These are phyloP conservation scores for Caenorhabditis virilis DNA, from an alignment of 2,888 invertebrate species.

Conservation along the genomic window DNA sequence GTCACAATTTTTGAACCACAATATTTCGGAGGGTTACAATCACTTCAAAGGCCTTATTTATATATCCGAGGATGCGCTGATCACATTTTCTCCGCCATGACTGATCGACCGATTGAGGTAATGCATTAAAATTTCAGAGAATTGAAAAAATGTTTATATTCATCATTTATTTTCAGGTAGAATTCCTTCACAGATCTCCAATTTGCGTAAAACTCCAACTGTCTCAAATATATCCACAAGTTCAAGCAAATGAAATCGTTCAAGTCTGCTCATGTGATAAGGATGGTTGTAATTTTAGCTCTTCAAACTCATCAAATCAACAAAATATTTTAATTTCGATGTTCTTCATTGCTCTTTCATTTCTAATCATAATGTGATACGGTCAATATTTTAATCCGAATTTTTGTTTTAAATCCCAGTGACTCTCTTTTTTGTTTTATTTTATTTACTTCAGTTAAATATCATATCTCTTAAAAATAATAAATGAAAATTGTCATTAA, in stretches of 20 bases:
- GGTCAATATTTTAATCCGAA: no score
- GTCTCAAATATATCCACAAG: conserved; percentile 53
- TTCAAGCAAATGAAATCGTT: conserved; percentile 48
- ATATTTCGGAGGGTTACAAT: conserved; percentile 53
- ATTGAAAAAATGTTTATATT: neutral
- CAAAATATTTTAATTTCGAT: neutral
- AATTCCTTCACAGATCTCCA: conserved; percentile 44
- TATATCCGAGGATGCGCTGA: conserved; percentile 57
- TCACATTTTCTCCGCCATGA: conserved; percentile 37
- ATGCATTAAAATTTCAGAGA: neutral
- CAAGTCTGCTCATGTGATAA: conserved; percentile 52
- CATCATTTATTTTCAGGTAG: conserved; percentile 22
- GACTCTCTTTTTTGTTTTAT: no score
- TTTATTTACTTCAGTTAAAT: no score
- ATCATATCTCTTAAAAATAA: no score
- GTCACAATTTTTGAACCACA: conserved; percentile 55
- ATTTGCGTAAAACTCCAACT: conserved; percentile 49
- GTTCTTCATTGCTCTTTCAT: neutral
- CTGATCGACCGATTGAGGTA: conserved; percentile 29
- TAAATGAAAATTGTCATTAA: no score
- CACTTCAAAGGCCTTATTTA: conserved; percentile 37
- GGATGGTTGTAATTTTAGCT: conserved; percentile 45
- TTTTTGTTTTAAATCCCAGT: no score
- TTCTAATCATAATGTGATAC: no score
- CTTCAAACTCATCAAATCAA: conserved; percentile 18